phyloP scores from a whole-genome alignment of 2,113 vertebrate species.

The Cynopterus brachyotis region DNA sequence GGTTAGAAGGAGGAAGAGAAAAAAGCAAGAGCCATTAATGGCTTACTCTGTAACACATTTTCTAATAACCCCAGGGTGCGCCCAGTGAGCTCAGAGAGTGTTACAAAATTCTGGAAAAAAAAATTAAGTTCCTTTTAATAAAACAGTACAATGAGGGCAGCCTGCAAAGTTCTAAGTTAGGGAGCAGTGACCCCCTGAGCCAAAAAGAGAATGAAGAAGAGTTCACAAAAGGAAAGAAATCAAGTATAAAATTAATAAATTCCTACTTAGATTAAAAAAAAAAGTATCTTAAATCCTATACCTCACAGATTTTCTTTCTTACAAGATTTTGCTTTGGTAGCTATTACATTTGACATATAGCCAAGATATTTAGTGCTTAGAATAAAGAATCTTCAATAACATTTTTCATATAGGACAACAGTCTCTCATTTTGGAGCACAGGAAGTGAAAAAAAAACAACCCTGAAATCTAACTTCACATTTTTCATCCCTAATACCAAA shows the following conservation, averaged over 20 bases:
- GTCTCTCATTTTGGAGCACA: slow-evolving; percentile 60
- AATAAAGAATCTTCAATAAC: slow-evolving; percentile 30
- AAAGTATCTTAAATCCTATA: background rate
- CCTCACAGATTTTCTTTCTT: slow-evolving; percentile 32
- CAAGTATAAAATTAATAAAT: slow-evolving; percentile 21
- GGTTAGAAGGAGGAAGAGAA: background rate
- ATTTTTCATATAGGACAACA: slow-evolving; percentile 33
- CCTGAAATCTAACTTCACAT: slow-evolving; percentile 53
- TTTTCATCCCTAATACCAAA: slow-evolving; percentile 66
- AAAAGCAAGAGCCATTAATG: background rate
- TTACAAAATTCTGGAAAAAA: slow-evolving; percentile 50
- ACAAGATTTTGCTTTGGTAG: slow-evolving; percentile 54
- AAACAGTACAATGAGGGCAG: background rate
- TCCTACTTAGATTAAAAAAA: background rate
- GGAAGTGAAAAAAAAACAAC: slow-evolving; percentile 49
- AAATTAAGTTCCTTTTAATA: slow-evolving; percentile 18
- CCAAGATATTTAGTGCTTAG: slow-evolving; percentile 54
- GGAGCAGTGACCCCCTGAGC: background rate
- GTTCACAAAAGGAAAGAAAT: background rate
- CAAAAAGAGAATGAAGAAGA: background rate
- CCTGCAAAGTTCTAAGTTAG: background rate
- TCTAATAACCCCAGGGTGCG: background rate
- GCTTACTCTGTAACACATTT: background rate
- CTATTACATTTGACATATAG: slow-evolving; percentile 36
- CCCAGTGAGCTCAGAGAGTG: slow-evolving; percentile 18